Evolutionary conservation across 2,888 invertebrate species (phyloP).

Genomic region (Dynastes tityus): DNA sequence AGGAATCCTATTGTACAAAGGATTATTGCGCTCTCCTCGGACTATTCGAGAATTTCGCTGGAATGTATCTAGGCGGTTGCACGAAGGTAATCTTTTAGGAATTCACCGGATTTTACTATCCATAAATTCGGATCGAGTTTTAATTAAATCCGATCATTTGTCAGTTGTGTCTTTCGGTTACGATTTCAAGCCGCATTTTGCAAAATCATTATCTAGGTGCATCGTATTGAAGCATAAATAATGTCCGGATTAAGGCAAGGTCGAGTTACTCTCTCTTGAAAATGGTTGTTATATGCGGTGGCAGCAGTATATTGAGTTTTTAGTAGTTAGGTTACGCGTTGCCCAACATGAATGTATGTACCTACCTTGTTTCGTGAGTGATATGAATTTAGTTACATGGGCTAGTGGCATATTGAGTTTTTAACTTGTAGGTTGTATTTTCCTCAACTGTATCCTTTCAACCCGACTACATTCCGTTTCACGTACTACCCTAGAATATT

Average conservation of each 20-base stretch:
- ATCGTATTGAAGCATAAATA: too few species aligned
- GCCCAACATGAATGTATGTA: too few species aligned
- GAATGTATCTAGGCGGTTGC: background rate
- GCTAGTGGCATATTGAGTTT: background rate
- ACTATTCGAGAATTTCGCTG: constrained; percentile 1
- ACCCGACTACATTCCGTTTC: background rate
- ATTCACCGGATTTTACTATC: background rate
- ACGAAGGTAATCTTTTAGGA: background rate
- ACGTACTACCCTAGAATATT: too few species aligned
- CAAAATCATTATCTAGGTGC: too few species aligned
- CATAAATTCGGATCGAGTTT: constrained; percentile 18
- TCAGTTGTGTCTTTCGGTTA: background rate
- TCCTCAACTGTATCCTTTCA: background rate
- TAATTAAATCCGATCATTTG: constrained; percentile 13
- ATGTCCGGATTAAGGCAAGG: too few species aligned
- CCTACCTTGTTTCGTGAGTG: too few species aligned
- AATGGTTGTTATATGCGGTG: too few species aligned
- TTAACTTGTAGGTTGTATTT: background rate
- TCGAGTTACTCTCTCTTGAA: too few species aligned
- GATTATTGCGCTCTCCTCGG: background rate
- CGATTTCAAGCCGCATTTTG: background rate
- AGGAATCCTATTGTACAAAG: too few species aligned
- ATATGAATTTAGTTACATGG: too few species aligned
- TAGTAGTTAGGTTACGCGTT: too few species aligned
- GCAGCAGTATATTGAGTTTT: too few species aligned